These are phyloP conservation scores for Muntiacus reevesi DNA, from an alignment of 2,113 vertebrate species.

Conservation along the genomic window DNA sequence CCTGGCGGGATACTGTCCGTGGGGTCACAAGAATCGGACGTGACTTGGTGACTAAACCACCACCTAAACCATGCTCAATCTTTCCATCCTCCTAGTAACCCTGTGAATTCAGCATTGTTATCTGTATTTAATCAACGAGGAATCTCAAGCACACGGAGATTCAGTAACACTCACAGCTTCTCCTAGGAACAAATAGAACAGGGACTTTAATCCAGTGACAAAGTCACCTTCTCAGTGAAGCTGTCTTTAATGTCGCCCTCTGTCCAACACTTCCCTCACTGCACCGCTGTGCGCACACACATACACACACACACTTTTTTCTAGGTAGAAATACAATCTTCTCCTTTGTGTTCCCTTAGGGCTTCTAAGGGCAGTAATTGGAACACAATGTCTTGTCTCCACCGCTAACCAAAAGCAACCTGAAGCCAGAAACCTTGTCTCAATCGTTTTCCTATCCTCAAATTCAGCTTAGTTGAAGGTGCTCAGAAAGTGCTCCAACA, in stretches of 20 bases:
- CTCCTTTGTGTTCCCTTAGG: background rate
- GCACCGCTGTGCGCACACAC: accelerated
- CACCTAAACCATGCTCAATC: background rate
- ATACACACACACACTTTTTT: background rate
- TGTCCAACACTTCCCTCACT: background rate
- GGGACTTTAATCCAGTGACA: background rate
- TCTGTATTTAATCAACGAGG: background rate
- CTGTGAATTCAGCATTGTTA: background rate
- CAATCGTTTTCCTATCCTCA: background rate
- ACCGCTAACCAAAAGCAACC: background rate
- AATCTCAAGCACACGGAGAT: background rate
- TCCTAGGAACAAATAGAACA: background rate
- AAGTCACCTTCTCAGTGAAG: background rate
- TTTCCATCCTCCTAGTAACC: background rate
- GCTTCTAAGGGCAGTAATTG: conserved; percentile 19
- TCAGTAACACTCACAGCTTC: background rate
- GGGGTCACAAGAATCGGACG: background rate
- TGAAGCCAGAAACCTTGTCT: background rate
- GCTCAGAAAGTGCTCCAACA: background rate
- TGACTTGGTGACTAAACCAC: background rate
- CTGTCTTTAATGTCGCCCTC: background rate
- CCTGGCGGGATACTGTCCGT: background rate
- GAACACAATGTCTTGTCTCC: background rate
- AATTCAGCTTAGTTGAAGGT: background rate
- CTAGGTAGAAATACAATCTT: background rate